Percentiles rank a stretch among this genome's conserved stretches.
phyloP scores from a whole-genome alignment of 2,113 vertebrate genomes.

The Asarcornis scutulata region DNA sequence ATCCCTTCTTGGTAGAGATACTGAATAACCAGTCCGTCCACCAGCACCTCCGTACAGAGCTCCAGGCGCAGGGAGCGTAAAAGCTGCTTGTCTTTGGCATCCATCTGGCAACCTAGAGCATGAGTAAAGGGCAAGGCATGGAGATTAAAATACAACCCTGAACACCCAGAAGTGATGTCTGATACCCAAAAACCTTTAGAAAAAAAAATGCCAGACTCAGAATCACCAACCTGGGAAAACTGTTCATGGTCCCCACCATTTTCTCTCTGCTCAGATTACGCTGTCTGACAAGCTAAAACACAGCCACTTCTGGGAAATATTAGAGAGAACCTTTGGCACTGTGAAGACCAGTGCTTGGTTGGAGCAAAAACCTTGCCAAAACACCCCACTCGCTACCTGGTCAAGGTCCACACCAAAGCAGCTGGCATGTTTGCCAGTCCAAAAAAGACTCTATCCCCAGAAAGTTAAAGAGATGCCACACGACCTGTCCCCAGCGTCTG shows the following conservation, averaged over 20 bases:
- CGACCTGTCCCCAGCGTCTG: neutral
- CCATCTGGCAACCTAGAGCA: slow-evolving; percentile 76
- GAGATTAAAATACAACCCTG: neutral
- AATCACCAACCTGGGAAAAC: neutral
- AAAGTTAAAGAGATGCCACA: neutral
- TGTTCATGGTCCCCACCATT: neutral
- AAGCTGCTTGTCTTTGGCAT: slow-evolving; percentile 83
- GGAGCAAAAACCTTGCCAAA: neutral
- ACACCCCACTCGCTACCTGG: neutral
- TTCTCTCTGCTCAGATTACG: neutral
- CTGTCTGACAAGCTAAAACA: neutral
- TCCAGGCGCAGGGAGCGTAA: slow-evolving; percentile 83
- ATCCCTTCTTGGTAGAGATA: slow-evolving; percentile 91
- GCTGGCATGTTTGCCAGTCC: neutral
- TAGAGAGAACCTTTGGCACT: neutral
- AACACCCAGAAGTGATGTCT: neutral
- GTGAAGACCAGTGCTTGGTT: neutral
- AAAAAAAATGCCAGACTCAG: neutral
- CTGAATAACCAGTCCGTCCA: slow-evolving; percentile 86
- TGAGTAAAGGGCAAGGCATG: neutral
- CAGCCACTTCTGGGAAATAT: neutral
- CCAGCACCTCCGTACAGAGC: slow-evolving; percentile 84
- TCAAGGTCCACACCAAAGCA: neutral
- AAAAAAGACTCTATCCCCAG: neutral
- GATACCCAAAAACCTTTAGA: neutral